Evolutionary conservation across 2,797 vertebrate species (phyloP).

Genomic region (Scolopax bukidnonensis): DNA sequence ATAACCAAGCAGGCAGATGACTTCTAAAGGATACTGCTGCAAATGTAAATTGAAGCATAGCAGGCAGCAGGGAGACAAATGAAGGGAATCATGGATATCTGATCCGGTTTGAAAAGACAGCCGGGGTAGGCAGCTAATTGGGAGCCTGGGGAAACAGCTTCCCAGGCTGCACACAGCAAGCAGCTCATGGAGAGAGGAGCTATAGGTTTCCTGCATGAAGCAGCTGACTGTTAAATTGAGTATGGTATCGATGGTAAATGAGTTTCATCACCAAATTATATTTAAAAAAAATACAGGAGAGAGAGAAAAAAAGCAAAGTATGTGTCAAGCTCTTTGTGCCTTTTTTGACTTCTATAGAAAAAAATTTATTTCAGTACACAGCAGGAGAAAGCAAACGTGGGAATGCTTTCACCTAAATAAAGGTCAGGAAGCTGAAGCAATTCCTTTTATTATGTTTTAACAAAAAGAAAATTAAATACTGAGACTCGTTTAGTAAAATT

Average conservation of each 20-base stretch:
- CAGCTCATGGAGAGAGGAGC: background rate
- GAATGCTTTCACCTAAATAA: background rate
- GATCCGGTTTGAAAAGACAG: background rate
- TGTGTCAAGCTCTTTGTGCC: background rate
- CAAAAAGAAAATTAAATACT: background rate
- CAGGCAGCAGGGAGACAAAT: background rate
- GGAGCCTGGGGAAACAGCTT: constrained; percentile 34
- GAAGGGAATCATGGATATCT: background rate
- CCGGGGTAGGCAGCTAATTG: constrained; percentile 14
- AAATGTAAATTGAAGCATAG: background rate
- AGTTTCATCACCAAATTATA: background rate
- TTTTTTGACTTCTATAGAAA: background rate
- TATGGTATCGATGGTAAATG: background rate
- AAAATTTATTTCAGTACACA: background rate
- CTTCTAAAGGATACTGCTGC: background rate
- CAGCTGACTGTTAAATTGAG: background rate
- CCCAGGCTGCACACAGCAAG: background rate
- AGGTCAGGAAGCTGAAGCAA: background rate
- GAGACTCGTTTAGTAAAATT: background rate
- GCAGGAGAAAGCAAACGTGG: background rate
- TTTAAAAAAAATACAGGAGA: background rate
- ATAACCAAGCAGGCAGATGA: background rate
- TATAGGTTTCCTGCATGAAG: background rate
- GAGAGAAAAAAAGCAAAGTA: background rate
- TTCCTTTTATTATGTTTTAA: background rate